Conservation (phyloP, 2,888 invertebrate species). For the Blastobasis lacticolella region DNA sequence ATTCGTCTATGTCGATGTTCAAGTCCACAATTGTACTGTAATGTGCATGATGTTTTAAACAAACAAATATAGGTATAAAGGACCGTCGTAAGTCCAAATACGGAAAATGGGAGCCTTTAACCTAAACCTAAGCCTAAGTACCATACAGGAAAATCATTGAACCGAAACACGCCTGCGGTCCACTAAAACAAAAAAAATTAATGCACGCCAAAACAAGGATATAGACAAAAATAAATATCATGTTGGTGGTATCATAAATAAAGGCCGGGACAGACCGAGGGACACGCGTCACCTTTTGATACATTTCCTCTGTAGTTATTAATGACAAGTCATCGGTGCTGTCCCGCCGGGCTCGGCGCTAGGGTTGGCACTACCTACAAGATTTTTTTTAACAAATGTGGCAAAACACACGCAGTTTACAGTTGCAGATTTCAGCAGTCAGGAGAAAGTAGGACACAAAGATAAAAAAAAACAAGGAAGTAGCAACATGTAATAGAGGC, state of each 20-base stretch:
- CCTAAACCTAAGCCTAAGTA: too few relatives aligned
- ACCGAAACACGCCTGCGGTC: too few relatives aligned
- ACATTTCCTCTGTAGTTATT: slow-evolving; percentile 75
- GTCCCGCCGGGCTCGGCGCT: slow-evolving; percentile 46
- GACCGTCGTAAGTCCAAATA: too few relatives aligned
- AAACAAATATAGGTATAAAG: too few relatives aligned
- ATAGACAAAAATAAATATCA: slow-evolving; percentile 46
- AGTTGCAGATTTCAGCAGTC: background rate
- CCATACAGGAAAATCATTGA: too few relatives aligned
- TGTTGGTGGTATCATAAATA: slow-evolving; percentile 66
- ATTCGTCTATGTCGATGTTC: too few relatives aligned
- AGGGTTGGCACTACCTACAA: slow-evolving; percentile 40
- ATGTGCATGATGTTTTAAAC: too few relatives aligned
- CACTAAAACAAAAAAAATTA: slow-evolving; percentile 16
- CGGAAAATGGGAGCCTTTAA: too few relatives aligned
- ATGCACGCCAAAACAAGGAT: slow-evolving; percentile 23
- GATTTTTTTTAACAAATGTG: background rate
- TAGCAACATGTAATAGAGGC: too few relatives aligned
- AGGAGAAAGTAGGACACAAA: too few relatives aligned
- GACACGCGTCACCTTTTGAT: slow-evolving; percentile 73
- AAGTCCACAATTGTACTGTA: too few relatives aligned
- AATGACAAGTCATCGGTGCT: slow-evolving; percentile 75
- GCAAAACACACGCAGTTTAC: background rate
- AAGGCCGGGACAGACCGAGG: slow-evolving; percentile 62
- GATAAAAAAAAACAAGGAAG: too few relatives aligned